phyloP scores from a whole-genome alignment of 2,797 vertebrate species.

The Ptychadena robeensis region DNA sequence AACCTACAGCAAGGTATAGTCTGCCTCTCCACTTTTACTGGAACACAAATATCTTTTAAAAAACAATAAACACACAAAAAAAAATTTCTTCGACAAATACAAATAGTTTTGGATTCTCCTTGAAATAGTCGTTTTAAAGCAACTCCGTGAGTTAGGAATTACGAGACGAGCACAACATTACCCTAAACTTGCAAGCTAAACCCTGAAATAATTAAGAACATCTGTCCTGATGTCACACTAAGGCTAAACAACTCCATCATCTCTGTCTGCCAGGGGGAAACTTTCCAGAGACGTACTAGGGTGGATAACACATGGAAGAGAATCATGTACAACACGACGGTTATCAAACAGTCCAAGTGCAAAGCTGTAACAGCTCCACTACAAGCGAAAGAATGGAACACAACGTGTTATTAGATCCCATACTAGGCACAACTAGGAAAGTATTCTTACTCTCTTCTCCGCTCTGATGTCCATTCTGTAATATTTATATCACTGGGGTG shows the following conservation, averaged over 20 bases:
- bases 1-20: not conserved
- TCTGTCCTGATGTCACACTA: constrained; percentile 43
- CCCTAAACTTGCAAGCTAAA: constrained; percentile 22
- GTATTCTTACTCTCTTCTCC: too few relatives aligned
- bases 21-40: too few relatives aligned
- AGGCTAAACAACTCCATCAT: constrained; percentile 36
- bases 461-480: too few relatives aligned
- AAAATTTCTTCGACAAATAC: not conserved
- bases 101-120: not conserved
- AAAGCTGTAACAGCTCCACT: not conserved
- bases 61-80: not conserved
- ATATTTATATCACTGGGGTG: too few relatives aligned
- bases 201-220: constrained; percentile 28
- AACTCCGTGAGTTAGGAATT: not conserved
- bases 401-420: not conserved
- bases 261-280: constrained; percentile 19
- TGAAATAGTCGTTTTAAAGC: not conserved
- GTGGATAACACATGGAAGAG: constrained; percentile 12
- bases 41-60: not conserved
- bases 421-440: too few relatives aligned
- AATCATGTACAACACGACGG: not conserved
- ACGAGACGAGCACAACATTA: not conserved
- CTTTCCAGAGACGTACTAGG: constrained; percentile 6
- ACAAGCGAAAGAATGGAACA: not conserved
- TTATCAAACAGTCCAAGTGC: not conserved